Percentiles rank a stretch among this genome's conserved stretches.
phyloP scores from a whole-genome alignment of 2,113 vertebrate genomes.

The Cephalopholis sonnerati region DNA sequence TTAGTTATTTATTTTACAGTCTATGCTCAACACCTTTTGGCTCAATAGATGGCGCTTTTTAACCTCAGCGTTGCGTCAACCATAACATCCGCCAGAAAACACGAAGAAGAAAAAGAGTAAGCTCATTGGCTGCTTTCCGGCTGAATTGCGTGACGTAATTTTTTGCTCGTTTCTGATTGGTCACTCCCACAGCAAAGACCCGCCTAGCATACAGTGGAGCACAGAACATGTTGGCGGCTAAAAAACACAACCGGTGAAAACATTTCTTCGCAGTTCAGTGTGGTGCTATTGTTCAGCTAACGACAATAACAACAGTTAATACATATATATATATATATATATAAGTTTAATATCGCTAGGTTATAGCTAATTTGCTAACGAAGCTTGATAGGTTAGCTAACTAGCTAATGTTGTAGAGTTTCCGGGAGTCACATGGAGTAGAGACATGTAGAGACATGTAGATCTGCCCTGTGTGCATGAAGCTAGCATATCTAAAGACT shows the following conservation, averaged over 20 bases:
- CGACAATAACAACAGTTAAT: background rate
- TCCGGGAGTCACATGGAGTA: background rate
- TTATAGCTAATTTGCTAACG: background rate
- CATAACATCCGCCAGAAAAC: background rate
- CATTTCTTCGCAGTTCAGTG: no score
- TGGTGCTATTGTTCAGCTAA: no score
- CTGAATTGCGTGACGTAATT: background rate
- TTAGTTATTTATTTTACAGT: no score
- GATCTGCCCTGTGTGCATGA: background rate
- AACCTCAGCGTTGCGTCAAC: background rate
- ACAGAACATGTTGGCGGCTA: background rate
- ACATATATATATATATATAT: no score
- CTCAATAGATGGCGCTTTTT: background rate
- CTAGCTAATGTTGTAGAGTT: background rate
- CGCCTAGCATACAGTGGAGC: background rate
- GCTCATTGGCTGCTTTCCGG: constrained; percentile 12
- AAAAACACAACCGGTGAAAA: no score
- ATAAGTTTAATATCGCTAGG: background rate
- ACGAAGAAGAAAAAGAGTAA: background rate
- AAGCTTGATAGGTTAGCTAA: background rate
- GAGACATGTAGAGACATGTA: no score
- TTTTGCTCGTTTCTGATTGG: constrained; percentile 24
- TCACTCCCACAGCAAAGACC: no score
- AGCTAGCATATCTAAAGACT: background rate
- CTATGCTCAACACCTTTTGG: background rate